Percentiles rank a stretch among this genome's conserved stretches.
These are phyloP conservation scores for Zoanthus solanderi DNA, from an alignment of 92 coral and sea anemone genomes.

Conservation along the genomic window DNA sequence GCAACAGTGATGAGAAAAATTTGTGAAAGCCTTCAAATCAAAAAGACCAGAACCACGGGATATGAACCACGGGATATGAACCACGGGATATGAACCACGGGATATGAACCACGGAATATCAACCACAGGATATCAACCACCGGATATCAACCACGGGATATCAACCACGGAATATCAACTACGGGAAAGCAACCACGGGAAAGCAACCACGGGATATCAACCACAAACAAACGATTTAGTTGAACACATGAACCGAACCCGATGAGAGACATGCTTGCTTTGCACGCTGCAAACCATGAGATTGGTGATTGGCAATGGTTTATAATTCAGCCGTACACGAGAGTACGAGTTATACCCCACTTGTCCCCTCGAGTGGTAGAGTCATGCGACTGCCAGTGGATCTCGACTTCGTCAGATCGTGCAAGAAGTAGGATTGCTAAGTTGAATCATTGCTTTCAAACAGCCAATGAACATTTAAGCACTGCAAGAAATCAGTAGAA, in stretches of 20 bases:
- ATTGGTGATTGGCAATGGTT: constrained; percentile 35
- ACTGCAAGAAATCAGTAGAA: constrained; percentile 47
- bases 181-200: not conserved
- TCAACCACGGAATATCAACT: too few species aligned
- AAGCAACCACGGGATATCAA: constrained; percentile 40
- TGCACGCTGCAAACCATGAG: not conserved
- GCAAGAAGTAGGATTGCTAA: not conserved
- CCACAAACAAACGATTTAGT: constrained; percentile 42
- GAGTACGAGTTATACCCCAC: constrained; percentile 52
- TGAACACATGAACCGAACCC: constrained; percentile 40
- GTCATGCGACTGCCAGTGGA: constrained; percentile 56
- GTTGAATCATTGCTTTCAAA: not conserved
- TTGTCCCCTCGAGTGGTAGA: constrained; percentile 49
- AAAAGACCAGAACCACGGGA: constrained; percentile 57
- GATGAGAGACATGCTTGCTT: constrained; percentile 32
- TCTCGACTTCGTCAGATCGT: constrained; percentile 35
- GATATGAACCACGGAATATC: too few species aligned
- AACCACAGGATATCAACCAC: too few species aligned
- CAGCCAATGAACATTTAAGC: constrained; percentile 14
- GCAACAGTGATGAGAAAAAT: constrained; percentile 43
- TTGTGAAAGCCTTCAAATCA: constrained; percentile 45
- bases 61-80: constrained; percentile 14
- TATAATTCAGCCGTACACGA: constrained; percentile 57
- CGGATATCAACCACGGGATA: too few species aligned
- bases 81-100: too few species aligned